Evolutionary conservation across 2,113 vertebrate genomes (phyloP).

Genomic region (Sardina pilchardus): DNA sequence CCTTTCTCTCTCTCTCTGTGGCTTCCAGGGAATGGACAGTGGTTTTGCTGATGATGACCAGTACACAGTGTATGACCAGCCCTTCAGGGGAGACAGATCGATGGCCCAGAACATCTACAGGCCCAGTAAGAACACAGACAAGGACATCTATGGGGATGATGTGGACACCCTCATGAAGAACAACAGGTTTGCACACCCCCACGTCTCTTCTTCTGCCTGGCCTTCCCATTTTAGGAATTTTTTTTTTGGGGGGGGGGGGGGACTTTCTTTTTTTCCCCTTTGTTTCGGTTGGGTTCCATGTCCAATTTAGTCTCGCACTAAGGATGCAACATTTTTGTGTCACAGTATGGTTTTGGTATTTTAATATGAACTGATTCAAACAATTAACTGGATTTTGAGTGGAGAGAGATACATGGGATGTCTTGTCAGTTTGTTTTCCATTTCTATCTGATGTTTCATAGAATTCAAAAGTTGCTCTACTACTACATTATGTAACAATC

Average conservation of each 20-base stretch:
- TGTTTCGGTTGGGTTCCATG: no score
- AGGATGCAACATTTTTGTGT: no score
- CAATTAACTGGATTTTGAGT: no score
- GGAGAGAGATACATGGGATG: no score
- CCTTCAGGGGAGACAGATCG: constrained; percentile 87
- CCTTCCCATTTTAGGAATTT: background rate
- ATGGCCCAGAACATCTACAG: constrained; percentile 95
- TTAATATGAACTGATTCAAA: no score
- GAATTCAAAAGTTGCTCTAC: no score
- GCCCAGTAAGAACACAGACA: constrained; percentile 90
- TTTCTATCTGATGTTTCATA: no score
- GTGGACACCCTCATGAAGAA: constrained; percentile 88
- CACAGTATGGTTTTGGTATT: no score
- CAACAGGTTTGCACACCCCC: constrained; percentile 76
- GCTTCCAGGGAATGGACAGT: constrained; percentile 91
- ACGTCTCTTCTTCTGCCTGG: background rate
- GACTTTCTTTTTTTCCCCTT: no score
- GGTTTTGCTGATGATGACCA: constrained; percentile 96
- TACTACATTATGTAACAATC: no score
- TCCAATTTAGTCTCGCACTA: no score
- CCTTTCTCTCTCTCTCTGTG: background rate
- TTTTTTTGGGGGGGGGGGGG: background rate
- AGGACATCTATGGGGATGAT: constrained; percentile 89
- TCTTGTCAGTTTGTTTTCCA: no score
- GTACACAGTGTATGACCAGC: constrained; percentile 95